phyloP scores from a whole-genome alignment of 2,888 invertebrate genomes.

The Argyresthia albistria region DNA sequence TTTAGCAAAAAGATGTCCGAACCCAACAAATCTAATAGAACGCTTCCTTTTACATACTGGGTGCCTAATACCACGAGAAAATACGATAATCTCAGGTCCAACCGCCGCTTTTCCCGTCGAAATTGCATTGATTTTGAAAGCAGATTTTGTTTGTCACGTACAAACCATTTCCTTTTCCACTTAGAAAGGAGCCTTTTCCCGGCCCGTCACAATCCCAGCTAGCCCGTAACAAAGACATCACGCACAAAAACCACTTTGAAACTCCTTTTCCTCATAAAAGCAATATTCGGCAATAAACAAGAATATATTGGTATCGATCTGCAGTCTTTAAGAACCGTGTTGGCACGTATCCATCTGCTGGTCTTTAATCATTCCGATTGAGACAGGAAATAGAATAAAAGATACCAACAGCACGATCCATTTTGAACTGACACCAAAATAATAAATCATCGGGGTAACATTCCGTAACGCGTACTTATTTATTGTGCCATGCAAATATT shows the following conservation, averaged over 20 bases:
- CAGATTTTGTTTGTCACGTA: conserved; percentile 22
- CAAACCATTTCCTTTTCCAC: conserved; percentile 29
- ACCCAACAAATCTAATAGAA: too few species aligned
- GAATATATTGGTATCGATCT: background rate
- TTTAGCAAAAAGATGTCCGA: too few species aligned
- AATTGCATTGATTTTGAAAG: conserved; percentile 6
- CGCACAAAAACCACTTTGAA: conserved; percentile 30
- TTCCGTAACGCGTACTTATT: too few species aligned
- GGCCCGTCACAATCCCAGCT: conserved; percentile 15
- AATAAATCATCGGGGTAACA: background rate
- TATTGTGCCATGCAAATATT: too few species aligned
- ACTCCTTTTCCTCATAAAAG: background rate
- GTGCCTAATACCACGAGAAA: too few species aligned
- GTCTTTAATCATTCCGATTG: conserved; percentile 35
- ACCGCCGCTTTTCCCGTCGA: background rate
- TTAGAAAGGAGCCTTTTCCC: conserved; percentile 22
- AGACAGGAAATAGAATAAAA: background rate
- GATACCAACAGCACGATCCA: background rate
- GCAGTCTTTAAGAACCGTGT: conserved; percentile 8
- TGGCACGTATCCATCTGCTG: conserved; percentile 43
- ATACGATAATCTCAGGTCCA: too few species aligned
- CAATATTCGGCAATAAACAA: background rate
- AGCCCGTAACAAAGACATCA: conserved; percentile 34
- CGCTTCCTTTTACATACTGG: too few species aligned
- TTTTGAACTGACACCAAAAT: background rate